Evolutionary conservation across 2,888 invertebrate genomes (phyloP).

Genomic region (Drosophila trichaetosa): DNA sequence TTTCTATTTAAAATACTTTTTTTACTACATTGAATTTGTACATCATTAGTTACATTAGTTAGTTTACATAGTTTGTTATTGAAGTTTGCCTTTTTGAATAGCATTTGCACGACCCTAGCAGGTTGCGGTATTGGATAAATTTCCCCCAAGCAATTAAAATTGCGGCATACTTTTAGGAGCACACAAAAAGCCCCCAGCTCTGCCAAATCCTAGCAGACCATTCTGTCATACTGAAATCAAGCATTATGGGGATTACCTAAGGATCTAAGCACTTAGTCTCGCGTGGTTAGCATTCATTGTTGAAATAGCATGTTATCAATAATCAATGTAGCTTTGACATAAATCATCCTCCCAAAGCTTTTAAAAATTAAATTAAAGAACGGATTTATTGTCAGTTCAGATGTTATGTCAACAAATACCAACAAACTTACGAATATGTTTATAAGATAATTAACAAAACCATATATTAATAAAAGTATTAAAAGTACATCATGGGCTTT

Average conservation of each 20-base stretch:
- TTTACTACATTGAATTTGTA: neutral
- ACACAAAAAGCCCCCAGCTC: neutral
- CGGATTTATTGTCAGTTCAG: neutral
- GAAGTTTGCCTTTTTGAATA: neutral
- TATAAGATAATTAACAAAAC: neutral
- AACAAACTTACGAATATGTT: neutral
- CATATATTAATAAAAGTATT: neutral
- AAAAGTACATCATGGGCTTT: neutral
- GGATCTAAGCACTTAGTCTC: neutral
- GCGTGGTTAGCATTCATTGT: neutral
- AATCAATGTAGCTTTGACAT: neutral
- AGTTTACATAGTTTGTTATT: neutral
- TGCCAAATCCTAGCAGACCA: neutral
- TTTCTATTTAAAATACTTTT: neutral
- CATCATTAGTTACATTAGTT: neutral
- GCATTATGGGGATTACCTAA: too few relatives aligned
- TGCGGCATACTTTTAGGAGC: neutral
- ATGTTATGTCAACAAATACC: neutral
- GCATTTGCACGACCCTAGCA: neutral
- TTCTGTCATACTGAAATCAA: neutral
- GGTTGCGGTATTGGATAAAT: slow-evolving; percentile 1
- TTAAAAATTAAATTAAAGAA: neutral
- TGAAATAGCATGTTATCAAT: neutral
- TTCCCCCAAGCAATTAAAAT: neutral
- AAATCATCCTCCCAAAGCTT: neutral